phyloP scores from a whole-genome alignment of 2,113 vertebrate genomes.

The Menura novaehollandiae region DNA sequence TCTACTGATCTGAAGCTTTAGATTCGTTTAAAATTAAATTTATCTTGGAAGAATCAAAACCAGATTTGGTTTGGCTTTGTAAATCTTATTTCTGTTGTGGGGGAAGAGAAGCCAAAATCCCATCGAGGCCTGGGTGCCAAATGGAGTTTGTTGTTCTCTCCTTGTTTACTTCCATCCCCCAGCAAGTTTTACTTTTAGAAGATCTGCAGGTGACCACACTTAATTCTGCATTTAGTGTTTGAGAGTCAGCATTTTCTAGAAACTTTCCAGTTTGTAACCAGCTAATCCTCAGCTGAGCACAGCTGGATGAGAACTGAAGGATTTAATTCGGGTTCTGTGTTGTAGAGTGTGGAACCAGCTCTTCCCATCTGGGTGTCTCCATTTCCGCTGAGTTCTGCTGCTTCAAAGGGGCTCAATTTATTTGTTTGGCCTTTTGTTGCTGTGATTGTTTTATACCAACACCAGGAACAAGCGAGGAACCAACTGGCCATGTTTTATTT shows the following conservation, averaged over 20 bases:
- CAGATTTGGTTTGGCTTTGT: not conserved
- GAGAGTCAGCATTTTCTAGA: not conserved
- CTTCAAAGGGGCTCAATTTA: not conserved
- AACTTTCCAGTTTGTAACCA: not conserved
- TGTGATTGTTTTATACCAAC: not conserved
- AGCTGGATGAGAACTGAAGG: not conserved
- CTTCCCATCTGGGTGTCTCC: not conserved
- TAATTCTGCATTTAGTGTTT: not conserved
- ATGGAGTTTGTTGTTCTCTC: not conserved
- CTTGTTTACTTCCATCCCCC: not conserved
- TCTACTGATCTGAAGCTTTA: not conserved
- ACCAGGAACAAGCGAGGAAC: not conserved
- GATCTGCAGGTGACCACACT: not conserved
- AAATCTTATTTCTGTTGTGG: not conserved
- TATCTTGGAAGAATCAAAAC: not conserved
- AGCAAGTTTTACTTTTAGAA: not conserved
- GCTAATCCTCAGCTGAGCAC: not conserved
- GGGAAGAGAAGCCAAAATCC: not conserved
- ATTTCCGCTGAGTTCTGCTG: not conserved
- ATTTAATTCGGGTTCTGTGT: not conserved
- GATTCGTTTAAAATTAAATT: not conserved
- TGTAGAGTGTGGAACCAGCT: not conserved
- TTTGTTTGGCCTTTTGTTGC: not conserved
- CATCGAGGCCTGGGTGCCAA: not conserved
- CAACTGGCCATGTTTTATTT: not conserved